Conservation (phyloP, 2,113 vertebrate species). For the Proterorhinus semilunaris region DNA sequence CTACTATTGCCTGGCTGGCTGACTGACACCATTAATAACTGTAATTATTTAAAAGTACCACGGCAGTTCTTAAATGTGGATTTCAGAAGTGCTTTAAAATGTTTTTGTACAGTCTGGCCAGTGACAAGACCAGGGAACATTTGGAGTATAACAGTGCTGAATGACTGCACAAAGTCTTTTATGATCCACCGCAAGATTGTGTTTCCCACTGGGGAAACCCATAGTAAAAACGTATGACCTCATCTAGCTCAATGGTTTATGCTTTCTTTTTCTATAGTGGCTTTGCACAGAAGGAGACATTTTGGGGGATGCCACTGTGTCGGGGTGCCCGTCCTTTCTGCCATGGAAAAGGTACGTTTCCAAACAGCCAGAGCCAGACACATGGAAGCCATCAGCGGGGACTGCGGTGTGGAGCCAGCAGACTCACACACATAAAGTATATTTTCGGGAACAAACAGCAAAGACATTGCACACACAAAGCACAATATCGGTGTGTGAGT, state of each 20-base stretch:
- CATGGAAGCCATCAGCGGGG: slow-evolving; percentile 66
- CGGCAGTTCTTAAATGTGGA: slow-evolving; percentile 12
- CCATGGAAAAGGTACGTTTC: slow-evolving; percentile 56
- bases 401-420: slow-evolving; percentile 45
- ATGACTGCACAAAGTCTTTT: slow-evolving; percentile 22
- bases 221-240: slow-evolving; percentile 49
- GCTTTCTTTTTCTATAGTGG: slow-evolving; percentile 53
- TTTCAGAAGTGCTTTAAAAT: neutral
- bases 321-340: slow-evolving; percentile 41
- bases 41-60: slow-evolving; percentile 5
- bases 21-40: slow-evolving; percentile 13
- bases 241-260: slow-evolving; percentile 53
- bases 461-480: slow-evolving; percentile 8
- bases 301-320: slow-evolving; percentile 59
- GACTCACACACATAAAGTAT: slow-evolving; percentile 38
- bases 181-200: slow-evolving; percentile 28
- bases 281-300: slow-evolving; percentile 43
- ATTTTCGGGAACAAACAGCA: slow-evolving; percentile 15
- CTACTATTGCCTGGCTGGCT: neutral
- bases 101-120: slow-evolving; percentile 9
- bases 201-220: slow-evolving; percentile 43
- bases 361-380: slow-evolving; percentile 38
- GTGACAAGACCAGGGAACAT: slow-evolving; percentile 8
- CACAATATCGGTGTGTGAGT: slow-evolving; percentile 23
- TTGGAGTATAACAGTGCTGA: slow-evolving; percentile 8